Evolutionary conservation across 2,888 invertebrate genomes (phyloP).

Genomic region (Drosophila mimetica): DNA sequence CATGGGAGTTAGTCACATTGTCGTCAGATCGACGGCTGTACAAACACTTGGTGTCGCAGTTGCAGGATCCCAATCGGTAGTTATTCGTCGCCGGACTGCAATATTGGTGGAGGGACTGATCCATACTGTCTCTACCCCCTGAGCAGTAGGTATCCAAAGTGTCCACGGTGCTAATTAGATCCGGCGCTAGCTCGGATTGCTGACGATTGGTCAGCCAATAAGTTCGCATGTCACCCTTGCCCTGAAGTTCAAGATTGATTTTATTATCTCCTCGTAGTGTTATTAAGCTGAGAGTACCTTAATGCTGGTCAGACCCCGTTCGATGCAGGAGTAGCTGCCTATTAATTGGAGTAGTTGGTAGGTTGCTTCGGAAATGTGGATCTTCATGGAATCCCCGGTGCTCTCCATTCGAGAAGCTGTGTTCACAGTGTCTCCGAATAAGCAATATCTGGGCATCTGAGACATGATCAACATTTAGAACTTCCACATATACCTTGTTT

Average conservation of each 20-base stretch:
- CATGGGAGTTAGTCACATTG: conserved; percentile 68
- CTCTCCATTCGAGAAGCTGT: conserved; percentile 93
- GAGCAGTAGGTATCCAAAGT: conserved; percentile 54
- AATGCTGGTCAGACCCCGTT: conserved; percentile 89
- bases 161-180: conserved; percentile 81
- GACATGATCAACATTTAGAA: too few species aligned
- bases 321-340: conserved; percentile 90
- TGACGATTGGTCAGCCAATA: conserved; percentile 93
- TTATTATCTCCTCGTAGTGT: rapidly evolving
- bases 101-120: conserved; percentile 32
- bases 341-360: conserved; percentile 88
- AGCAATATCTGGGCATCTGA: conserved; percentile 92
- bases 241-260: conserved; percentile 86
- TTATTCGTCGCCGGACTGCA: conserved; percentile 25
- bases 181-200: conserved; percentile 70
- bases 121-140: conserved; percentile 18
- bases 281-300: conserved; percentile 86
- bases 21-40: conserved; percentile 81
- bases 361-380: conserved; percentile 91
- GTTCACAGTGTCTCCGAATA: conserved; percentile 93
- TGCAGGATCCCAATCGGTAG: conserved; percentile 65
- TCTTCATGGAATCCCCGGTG: conserved; percentile 89
- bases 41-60: conserved; percentile 80
- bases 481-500: too few species aligned
- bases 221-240: conserved; percentile 94